Conservation (phyloP, 2,113 vertebrate genomes). For the Glaucomys volans region DNA sequence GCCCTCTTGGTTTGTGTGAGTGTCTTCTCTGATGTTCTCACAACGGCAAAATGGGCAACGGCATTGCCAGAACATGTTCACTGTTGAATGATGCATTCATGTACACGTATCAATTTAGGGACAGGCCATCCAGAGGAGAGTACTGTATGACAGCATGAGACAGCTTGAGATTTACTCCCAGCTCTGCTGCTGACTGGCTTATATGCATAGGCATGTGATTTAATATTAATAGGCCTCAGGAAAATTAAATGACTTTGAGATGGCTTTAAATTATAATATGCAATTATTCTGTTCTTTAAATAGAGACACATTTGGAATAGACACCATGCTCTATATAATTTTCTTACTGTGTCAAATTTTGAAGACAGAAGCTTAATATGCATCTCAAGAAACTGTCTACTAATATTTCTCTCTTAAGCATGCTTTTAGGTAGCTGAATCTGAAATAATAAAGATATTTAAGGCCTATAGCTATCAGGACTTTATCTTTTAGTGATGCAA, state of each 20-base stretch:
- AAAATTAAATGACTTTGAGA: conserved; percentile 69
- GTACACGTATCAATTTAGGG: neutral
- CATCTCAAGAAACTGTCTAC: conserved; percentile 59
- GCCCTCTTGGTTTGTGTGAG: neutral
- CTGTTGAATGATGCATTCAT: neutral
- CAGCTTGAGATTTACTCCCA: conserved; percentile 3
- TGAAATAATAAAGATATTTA: neutral
- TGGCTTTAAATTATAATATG: conserved; percentile 60
- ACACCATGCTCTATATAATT: conserved; percentile 34
- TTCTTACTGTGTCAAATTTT: conserved; percentile 61
- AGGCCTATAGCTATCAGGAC: neutral
- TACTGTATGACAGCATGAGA: neutral
- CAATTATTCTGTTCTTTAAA: conserved; percentile 73
- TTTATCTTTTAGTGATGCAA: conserved; percentile 19
- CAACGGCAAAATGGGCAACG: neutral
- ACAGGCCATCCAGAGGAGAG: neutral
- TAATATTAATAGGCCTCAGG: conserved; percentile 51
- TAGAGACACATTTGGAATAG: conserved; percentile 35
- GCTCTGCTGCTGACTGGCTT: conserved; percentile 10
- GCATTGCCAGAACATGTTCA: neutral
- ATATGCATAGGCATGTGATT: conserved; percentile 36
- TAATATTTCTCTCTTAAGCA: conserved; percentile 47
- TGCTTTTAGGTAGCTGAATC: conserved; percentile 28
- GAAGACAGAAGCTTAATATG: conserved; percentile 45
- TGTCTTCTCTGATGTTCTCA: neutral